Conservation (phyloP, 1,140 invertebrate genomes). For the Chironomus tepperi region DNA sequence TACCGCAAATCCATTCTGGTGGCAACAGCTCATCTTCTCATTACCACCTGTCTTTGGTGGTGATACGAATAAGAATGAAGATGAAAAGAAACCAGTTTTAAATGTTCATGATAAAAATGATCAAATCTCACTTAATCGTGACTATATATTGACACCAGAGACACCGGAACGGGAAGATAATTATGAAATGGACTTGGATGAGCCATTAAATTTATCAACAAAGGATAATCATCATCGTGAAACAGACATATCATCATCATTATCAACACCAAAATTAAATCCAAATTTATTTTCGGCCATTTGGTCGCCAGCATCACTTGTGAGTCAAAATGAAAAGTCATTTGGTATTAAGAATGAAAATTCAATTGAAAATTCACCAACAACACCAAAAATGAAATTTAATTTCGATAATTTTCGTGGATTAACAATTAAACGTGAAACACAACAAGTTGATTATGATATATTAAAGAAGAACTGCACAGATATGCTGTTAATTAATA, state of each 20-base stretch:
- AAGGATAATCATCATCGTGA: background rate
- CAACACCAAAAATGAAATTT: background rate
- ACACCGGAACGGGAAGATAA: background rate
- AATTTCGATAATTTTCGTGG: slow-evolving; percentile 4
- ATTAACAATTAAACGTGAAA: background rate
- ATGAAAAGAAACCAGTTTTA: background rate
- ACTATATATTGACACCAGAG: slow-evolving; percentile 5
- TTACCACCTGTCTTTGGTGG: background rate
- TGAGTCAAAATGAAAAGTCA: slow-evolving; percentile 18
- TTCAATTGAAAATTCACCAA: slow-evolving; percentile 17
- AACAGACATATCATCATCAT: background rate
- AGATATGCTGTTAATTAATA: background rate
- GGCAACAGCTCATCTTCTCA: slow-evolving; percentile 4
- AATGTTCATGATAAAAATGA: background rate
- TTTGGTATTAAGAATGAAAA: slow-evolving; percentile 3
- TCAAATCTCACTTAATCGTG: background rate
- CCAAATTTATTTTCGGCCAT: background rate
- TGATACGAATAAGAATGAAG: background rate
- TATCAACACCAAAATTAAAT: background rate
- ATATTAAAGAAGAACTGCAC: slow-evolving; percentile 1
- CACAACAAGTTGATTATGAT: background rate
- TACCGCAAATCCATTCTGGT: slow-evolving; percentile 17
- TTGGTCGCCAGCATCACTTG: slow-evolving; percentile 14
- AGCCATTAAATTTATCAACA: slow-evolving; percentile 10
- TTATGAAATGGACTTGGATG: slow-evolving; percentile 15